Conservation (phyloP, 1,140 invertebrate species). For the Anastrepha ludens region DNA sequence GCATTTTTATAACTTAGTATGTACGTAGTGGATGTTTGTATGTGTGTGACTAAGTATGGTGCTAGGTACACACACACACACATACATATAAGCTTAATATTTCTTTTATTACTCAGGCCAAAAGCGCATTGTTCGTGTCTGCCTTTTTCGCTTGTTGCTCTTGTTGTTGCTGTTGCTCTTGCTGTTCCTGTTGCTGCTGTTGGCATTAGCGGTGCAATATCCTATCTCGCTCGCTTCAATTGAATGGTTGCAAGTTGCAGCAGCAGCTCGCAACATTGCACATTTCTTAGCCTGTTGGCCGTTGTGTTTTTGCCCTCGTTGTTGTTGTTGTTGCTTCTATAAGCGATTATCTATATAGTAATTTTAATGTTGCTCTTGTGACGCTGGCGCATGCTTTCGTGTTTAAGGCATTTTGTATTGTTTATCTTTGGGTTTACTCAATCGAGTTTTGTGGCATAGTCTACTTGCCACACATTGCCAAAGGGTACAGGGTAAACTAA, state of each 20-base stretch:
- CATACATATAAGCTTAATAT: neutral
- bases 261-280: neutral
- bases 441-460: slow-evolving; percentile 29
- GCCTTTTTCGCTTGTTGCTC: neutral
- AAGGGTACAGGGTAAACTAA: slow-evolving; percentile 46
- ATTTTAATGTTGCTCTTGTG: slow-evolving; percentile 38
- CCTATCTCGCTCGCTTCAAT: neutral
- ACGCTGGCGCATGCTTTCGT: slow-evolving; percentile 15
- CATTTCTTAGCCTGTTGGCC: neutral
- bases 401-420: slow-evolving; percentile 4
- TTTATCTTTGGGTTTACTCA: slow-evolving; percentile 20
- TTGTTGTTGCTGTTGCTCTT: neutral
- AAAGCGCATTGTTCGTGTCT: slow-evolving; percentile 20
- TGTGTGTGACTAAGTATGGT: neutral
- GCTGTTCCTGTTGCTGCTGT: neutral
- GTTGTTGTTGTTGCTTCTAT: slow-evolving; percentile 8
- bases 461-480: slow-evolving; percentile 48
- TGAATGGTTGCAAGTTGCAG: neutral
- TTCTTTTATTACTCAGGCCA: neutral
- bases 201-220: slow-evolving; percentile 49
- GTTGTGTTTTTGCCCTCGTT: neutral
- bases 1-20: neutral
- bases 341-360: slow-evolving; percentile 28
- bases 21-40: neutral
- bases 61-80: neutral